These are phyloP conservation scores for Rhamnusium bicolor DNA, from an alignment of 2,888 invertebrate genomes.

Conservation along the genomic window DNA sequence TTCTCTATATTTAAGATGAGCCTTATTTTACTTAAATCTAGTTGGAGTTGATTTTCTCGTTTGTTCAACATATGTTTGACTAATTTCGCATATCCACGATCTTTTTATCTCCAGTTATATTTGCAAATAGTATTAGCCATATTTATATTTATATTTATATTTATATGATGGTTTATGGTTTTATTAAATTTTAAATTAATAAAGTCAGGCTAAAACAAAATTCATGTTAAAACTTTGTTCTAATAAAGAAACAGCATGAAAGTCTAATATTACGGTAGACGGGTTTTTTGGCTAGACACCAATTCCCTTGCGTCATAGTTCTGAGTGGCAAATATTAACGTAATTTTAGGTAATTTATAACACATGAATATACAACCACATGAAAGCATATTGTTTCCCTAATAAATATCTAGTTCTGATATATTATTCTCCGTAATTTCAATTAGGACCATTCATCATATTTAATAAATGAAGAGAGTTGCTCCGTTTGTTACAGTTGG, in stretches of 20 bases:
- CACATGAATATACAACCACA: background rate
- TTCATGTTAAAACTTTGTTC: no score
- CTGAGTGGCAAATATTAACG: background rate
- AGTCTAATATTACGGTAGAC: background rate
- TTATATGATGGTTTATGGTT: no score
- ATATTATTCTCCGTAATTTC: slow-evolving; percentile 16
- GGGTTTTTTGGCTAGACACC: background rate
- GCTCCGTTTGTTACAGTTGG: slow-evolving; percentile 7
- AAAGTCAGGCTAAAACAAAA: no score
- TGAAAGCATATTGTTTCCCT: slow-evolving; percentile 6
- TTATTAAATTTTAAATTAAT: no score
- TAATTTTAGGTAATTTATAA: background rate
- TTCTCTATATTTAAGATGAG: no score
- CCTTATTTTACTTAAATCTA: no score
- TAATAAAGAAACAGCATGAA: background rate
- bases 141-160: no score
- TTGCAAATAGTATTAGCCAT: no score
- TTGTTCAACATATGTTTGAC: no score
- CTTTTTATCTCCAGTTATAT: no score
- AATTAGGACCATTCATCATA: slow-evolving; percentile 18
- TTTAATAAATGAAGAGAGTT: slow-evolving; percentile 6
- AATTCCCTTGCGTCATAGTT: background rate
- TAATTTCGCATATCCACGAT: no score
- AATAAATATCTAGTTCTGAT: slow-evolving; percentile 22
- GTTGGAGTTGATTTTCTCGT: no score